A percentile compares a stretch with the other conserved stretches of the same genome.
These are phyloP conservation scores for Daptonema setosum DNA, from an alignment of 2,888 invertebrate genomes.

Conservation along the genomic window DNA sequence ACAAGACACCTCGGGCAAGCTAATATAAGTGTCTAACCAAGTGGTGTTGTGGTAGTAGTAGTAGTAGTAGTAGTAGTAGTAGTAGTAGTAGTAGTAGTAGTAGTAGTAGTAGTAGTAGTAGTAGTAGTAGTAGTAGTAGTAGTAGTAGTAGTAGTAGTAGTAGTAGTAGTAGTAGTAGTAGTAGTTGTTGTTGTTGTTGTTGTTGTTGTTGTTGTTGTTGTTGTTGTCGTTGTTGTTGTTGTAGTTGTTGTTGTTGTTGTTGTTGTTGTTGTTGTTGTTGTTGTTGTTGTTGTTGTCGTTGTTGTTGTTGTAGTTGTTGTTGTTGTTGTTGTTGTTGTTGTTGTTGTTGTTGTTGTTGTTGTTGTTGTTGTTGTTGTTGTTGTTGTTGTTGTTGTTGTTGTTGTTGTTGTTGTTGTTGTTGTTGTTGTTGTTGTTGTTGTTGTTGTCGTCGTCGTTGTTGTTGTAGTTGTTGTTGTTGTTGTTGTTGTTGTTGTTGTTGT, in stretches of 20 bases:
- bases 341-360: slow-evolving; percentile 6
- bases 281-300: slow-evolving; percentile 6
- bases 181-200: too few species aligned
- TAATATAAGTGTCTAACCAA: too few species aligned
- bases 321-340: slow-evolving; percentile 5
- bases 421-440: slow-evolving; percentile 6
- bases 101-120: too few species aligned
- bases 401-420: slow-evolving; percentile 6
- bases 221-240: neutral
- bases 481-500: slow-evolving; percentile 6
- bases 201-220: neutral
- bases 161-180: too few species aligned
- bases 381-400: slow-evolving; percentile 6
- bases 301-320: slow-evolving; percentile 7
- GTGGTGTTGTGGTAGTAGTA: too few species aligned
- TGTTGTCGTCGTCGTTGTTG: slow-evolving; percentile 4
- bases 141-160: too few species aligned
- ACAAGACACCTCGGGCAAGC: too few species aligned
- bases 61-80: too few species aligned
- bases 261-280: slow-evolving; percentile 6
- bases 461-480: slow-evolving; percentile 4
- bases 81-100: too few species aligned
- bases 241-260: neutral
- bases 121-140: too few species aligned
- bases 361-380: slow-evolving; percentile 6